phyloP scores from a whole-genome alignment of 2,888 invertebrate genomes.

The Tortrix viridana region DNA sequence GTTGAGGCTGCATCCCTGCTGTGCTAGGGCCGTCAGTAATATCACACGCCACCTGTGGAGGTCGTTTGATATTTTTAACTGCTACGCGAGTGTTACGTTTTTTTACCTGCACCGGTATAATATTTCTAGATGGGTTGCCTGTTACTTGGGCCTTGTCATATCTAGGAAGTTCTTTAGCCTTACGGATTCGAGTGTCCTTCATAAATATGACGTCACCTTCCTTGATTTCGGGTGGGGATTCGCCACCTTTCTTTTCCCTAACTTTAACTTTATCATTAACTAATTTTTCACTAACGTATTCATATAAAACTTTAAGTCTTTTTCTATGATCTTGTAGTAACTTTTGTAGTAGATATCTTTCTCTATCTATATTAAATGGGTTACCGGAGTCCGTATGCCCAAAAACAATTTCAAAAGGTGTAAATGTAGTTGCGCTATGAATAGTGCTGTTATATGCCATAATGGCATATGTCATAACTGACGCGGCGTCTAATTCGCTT shows the following conservation, averaged over 20 bases:
- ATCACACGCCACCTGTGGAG: conserved; percentile 33
- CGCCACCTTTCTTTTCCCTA: conserved; percentile 39
- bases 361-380: conserved; percentile 10
- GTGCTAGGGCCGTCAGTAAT: conserved; percentile 16
- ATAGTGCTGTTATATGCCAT: conserved; percentile 19
- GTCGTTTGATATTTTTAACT: conserved; percentile 38
- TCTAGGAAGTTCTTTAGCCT: conserved; percentile 42
- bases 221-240: conserved; percentile 31
- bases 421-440: conserved; percentile 6
- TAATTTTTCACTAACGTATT: conserved; percentile 31
- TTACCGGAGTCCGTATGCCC: conserved; percentile 14
- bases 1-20: conserved; percentile 23
- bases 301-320: conserved; percentile 37
- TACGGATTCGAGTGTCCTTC: conserved; percentile 41
- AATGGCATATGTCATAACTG: conserved; percentile 16
- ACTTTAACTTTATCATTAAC: conserved; percentile 28
- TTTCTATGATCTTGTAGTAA: conserved; percentile 40
- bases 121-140: conserved; percentile 38
- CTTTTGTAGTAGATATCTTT: conserved; percentile 35
- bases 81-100: conserved; percentile 34
- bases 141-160: conserved; percentile 42
- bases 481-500: conserved; percentile 9
- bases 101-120: conserved; percentile 32
- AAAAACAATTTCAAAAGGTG: conserved; percentile 16
- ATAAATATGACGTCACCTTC: conserved; percentile 40